Evolutionary conservation across 1,140 invertebrate genomes (phyloP), one percentile per base, ranked within the genome.

Genomic region (Copidosoma floridanum): DNA sequence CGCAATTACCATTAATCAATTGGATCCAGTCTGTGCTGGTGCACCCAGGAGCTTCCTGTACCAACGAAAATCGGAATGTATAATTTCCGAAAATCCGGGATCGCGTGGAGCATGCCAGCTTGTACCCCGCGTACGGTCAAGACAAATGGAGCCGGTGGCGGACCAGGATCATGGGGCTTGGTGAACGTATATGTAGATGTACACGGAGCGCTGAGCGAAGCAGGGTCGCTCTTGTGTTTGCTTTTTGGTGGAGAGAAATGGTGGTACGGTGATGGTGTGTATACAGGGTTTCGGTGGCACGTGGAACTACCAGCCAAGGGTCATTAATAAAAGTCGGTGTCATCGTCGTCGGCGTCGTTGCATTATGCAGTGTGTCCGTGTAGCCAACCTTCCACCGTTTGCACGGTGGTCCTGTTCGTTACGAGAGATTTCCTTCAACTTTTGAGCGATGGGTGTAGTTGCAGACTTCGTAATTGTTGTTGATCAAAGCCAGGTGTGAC

Each of bases 281-380:
- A 21, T 37, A 35, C 48, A 50, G 23, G 29, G 48, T 23, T 14
- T 51, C 38, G 6, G 23, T 26, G 18, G 37, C 37, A 29, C 37
- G 52, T 44, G 38, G n/a, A n/a, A n/a, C n/a, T n/a, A n/a, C n/a
- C n/a, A n/a, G n/a, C n/a, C n/a, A n/a, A n/a, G n/a, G n/a, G 44
- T 55, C 52, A 55, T 55, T 55, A 55, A 55, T 55, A 55, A 55
- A 44, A 55, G 14, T 40, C 7, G n/a, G 2, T 14, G 26, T 4
- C 29, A 12, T 12, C 29, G 26, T 4, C 29, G 29, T 12, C 29
- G n/a, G 29, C 40, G 38, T n/a, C 52, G 52, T 43, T 55, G 52
- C 52, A 55, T 55, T 55, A 55, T 55, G 40, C 52, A 55, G 52
- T 55, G 40, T 44, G 38, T 40, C 29, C 29, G n/a, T n/a, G n/a